Evolutionary conservation across 2,113 vertebrate genomes (phyloP), one percentile per base, ranked within the genome.

Genomic region (Lepus timidus): DNA sequence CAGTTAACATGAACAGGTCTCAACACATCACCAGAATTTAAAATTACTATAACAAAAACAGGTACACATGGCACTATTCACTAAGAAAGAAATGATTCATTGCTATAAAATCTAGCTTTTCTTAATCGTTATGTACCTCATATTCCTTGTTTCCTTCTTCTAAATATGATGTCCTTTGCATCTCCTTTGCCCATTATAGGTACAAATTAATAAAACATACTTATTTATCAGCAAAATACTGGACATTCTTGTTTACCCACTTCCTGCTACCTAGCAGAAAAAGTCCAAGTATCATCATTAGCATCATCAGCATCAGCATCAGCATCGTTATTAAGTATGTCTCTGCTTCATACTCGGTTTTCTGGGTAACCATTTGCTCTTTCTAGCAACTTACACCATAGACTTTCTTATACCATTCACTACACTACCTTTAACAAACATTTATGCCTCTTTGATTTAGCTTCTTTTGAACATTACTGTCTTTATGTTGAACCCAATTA

Each of bases 51-150:
- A 29, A 52, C 1, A 58, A 17, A 81, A 39, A 62, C 1, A 65
- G 14, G 3, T n/a, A 0, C 39, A 70, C 20, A 29, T 0, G 29
- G 6, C 0, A 51, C 9, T 16, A 36, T 2, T 58, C 5, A 7
- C 22, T 58, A 64, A 58, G 29, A 67, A 68, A 79, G 1, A 31
- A 78, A 39, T 64, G 19, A 44, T 44, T 44, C 12, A 73, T 1
- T 13, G 2, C 4, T 73, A 0, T 20, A 22, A 58, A 82, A 33
- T 23, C 58, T 70, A 70, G 2, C 1, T 76, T 74, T 87, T 70
- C 4, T 73, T 19, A 62, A 1, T 51, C 1, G 10, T 68, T 36
- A 61, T 25, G 5, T 6, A 36, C 4, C 1, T 70, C 9, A n/a
- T 68, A 67, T 65, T 58, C 44, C 25, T 65, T 76, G 1, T 52